Conservation (phyloP, 2,797 vertebrate genomes). For the Enteromius thamalakanensis region DNA sequence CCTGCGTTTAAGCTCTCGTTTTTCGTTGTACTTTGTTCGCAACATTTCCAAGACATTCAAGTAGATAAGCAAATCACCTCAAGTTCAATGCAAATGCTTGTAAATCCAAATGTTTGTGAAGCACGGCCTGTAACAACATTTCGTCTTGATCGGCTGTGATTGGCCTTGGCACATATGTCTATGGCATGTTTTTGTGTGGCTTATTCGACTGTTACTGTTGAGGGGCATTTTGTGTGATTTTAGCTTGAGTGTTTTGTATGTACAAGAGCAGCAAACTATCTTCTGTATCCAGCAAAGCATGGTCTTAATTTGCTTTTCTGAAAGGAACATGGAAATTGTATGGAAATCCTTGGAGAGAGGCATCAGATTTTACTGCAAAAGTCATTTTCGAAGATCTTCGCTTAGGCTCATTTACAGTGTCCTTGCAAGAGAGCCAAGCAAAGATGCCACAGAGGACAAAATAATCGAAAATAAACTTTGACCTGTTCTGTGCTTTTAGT, state of each 20-base stretch:
- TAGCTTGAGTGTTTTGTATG: constrained; percentile 33
- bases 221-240: constrained; percentile 18
- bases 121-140: constrained; percentile 52
- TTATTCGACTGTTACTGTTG: constrained; percentile 20
- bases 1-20: constrained; percentile 33
- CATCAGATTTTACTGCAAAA: constrained; percentile 56
- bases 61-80: constrained; percentile 64
- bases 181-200: background rate
- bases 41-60: constrained; percentile 75
- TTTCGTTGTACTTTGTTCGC: constrained; percentile 56
- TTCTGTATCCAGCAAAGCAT: constrained; percentile 70
- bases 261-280: constrained; percentile 62
- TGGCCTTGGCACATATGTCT: constrained; percentile 34
- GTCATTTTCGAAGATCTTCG: constrained; percentile 59
- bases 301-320: constrained; percentile 79
- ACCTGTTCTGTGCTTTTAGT: background rate
- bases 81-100: constrained; percentile 77
- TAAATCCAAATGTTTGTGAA: constrained; percentile 68
- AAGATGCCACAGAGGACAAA: constrained; percentile 36
- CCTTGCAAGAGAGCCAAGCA: constrained; percentile 28
- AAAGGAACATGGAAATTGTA: constrained; percentile 82
- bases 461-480: background rate
- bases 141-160: constrained; percentile 42
- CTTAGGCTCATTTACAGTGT: constrained; percentile 54
- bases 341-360: constrained; percentile 70